Base-by-base conservation (phyloP, 2,888 invertebrate genomes). In the Polymixis flavicincta region DNA sequence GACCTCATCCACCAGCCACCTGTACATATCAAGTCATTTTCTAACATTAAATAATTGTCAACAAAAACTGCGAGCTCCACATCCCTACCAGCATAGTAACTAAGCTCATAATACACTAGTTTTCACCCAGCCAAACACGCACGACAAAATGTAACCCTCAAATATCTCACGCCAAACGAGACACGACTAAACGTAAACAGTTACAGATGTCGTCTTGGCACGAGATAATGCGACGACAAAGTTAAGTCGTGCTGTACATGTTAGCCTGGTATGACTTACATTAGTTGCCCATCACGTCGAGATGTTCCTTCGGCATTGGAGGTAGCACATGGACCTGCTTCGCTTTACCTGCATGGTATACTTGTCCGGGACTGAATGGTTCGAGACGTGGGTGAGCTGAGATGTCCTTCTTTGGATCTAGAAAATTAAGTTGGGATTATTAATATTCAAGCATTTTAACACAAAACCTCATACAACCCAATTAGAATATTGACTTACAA, bases 331-430 rank as follows among this genome's bases (percentile, higher is more conserved):
- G 99, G 50, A 99, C 98, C 94, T 99, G 99, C 92, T 98, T 98
- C 75, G 98, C 98, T 94, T 99, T 98, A 85, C 98, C 98, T 83
- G 98, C 98, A 94, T 99, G 99, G 95, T 99, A 99, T 32, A 99
- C 98, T 94, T 99, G 99, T 0, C 99, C 99, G 0, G 98, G 97
- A 91, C 98, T 98, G 95, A 99, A 99, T 0, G 99, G 98, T 91
- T 99, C 98, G 71, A 99, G 95, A 78, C 98, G 97, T 0, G 98
- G 98, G 89, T 98, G 98, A 0, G 97, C 96, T 59, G 96, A 93
- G 85, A 94, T 95, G 80, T 96, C 96, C 80, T 95, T 95, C 85
- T 95, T 95, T 65, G 95, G 93, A 91, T 95, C 95, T 95, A 61
- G 37, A 64, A 63, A 45, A 55, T n/a, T 37, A 48, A 1, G 48